phyloP scores from a whole-genome alignment of 2,888 invertebrate genomes.

The Pteria penguin region DNA sequence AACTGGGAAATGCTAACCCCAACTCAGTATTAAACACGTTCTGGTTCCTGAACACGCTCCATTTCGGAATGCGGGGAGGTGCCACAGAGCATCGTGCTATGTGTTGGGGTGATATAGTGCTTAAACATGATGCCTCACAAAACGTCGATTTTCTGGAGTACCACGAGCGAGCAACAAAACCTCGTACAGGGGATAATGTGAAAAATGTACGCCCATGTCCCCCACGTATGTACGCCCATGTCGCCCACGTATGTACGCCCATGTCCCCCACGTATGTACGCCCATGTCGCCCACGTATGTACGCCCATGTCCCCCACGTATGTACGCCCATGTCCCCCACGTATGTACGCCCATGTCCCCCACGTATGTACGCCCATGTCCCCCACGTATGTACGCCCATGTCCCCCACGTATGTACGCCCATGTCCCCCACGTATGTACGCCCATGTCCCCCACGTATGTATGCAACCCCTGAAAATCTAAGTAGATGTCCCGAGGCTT shows the following conservation, averaged over 20 bases:
- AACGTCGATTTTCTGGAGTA: slow-evolving; percentile 9
- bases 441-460: slow-evolving; percentile 13
- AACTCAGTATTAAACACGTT: slow-evolving; percentile 14
- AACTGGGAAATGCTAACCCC: slow-evolving; percentile 16
- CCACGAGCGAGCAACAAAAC: slow-evolving; percentile 22
- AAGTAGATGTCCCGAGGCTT: slow-evolving; percentile 8
- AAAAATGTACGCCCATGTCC: background rate
- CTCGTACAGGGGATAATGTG: slow-evolving; percentile 12
- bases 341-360: slow-evolving; percentile 6
- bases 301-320: slow-evolving; percentile 7
- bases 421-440: slow-evolving; percentile 7
- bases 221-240: slow-evolving; percentile 7
- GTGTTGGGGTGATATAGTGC: slow-evolving; percentile 18
- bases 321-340: slow-evolving; percentile 2
- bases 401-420: slow-evolving; percentile 1
- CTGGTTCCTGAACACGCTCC: slow-evolving; percentile 24
- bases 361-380: background rate
- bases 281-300: too few species aligned
- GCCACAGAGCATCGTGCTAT: slow-evolving; percentile 17
- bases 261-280: slow-evolving; percentile 16
- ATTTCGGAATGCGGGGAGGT: slow-evolving; percentile 28
- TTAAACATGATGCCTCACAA: slow-evolving; percentile 10
- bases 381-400: slow-evolving; percentile 3
- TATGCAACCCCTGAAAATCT: background rate
- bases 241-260: background rate